Evolutionary conservation across 2,113 vertebrate genomes (phyloP), one percentile per base, ranked within the genome.

Genomic region (Sphaerodactylus townsendi): DNA sequence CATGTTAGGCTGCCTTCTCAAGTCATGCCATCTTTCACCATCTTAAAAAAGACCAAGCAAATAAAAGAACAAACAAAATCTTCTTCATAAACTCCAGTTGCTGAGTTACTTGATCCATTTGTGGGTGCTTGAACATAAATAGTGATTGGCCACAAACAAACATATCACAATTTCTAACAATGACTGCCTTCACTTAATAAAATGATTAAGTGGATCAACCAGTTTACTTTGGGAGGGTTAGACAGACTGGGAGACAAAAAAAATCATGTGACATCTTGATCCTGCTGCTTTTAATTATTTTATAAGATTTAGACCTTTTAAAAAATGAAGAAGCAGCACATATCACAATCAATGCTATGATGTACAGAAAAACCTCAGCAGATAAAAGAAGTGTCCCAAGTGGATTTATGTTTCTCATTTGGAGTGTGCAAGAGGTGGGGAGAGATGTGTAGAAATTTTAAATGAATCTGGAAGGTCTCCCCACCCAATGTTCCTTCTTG

Each of bases 21-120:
- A 64, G 39, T 19, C 10, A 2, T 5, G 50, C 33, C 33, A n/a
- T 48, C 25, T 19, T 39, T 73, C 37, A 74, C 56, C 48, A 2
- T 82, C 53, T 44, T 0, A 10, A 86, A 59, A 19, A 4, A 77
- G 83, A 37, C 48, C 69, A 86, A 87, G 84, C 30, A 86, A 91
- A 83, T 68, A 80, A 77, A 64, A 11, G 46, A 8, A 9, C 15
- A 41, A 70, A 76, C 44, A 2, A 70, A 66, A 69, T 71, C 62
- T 76, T 84, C 53, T 75, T 35, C 74, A 85, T 79, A 69, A 79
- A 19, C 37, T 30, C 74, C 33, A 50, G 2, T 66, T 81, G 9
- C 82, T 89, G 41, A 75, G 85, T 65, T 25, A 6, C 37, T 21
- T 85, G 53, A 25, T 28, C 35, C 48, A 33, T 69, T 77, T 46